phyloP scores from a whole-genome alignment of 2,113 vertebrate genomes.

The Bostrychus sinensis region DNA sequence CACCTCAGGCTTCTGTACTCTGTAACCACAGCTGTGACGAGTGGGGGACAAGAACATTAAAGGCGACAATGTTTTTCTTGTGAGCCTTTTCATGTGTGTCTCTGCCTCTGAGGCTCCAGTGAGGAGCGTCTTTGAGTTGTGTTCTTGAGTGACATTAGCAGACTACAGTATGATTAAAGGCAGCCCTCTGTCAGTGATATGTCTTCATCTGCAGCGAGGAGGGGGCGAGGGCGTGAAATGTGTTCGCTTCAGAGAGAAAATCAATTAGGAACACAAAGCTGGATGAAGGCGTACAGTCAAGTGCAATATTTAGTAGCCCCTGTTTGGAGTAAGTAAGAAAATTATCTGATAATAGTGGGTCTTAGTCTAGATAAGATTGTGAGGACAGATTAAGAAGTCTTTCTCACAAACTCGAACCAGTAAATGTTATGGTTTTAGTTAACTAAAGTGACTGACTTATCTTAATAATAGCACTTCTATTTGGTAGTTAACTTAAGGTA shows the following conservation, averaged over 20 bases:
- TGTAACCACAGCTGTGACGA: constrained; percentile 29
- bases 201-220: constrained; percentile 27
- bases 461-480: too few species aligned
- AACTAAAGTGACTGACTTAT: too few species aligned
- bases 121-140: constrained; percentile 24
- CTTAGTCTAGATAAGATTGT: too few species aligned
- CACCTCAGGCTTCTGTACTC: constrained; percentile 36
- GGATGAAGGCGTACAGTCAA: background rate
- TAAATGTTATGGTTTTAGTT: too few species aligned
- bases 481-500: too few species aligned
- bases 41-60: constrained; percentile 26
- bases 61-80: constrained; percentile 15
- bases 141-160: constrained; percentile 33
- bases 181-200: constrained; percentile 35
- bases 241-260: constrained; percentile 28
- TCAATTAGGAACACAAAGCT: constrained; percentile 26
- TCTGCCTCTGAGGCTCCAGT: constrained; percentile 7
- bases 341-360: too few species aligned
- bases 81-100: constrained; percentile 29
- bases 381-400: too few species aligned
- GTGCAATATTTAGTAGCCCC: background rate
- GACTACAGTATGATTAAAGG: constrained; percentile 38
- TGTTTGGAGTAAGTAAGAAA: background rate
- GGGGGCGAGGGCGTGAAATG: background rate
- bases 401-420: too few species aligned